These are phyloP conservation scores for Drosophila bipectinata DNA, from an alignment of 1,140 invertebrate species.

Conservation along the genomic window DNA sequence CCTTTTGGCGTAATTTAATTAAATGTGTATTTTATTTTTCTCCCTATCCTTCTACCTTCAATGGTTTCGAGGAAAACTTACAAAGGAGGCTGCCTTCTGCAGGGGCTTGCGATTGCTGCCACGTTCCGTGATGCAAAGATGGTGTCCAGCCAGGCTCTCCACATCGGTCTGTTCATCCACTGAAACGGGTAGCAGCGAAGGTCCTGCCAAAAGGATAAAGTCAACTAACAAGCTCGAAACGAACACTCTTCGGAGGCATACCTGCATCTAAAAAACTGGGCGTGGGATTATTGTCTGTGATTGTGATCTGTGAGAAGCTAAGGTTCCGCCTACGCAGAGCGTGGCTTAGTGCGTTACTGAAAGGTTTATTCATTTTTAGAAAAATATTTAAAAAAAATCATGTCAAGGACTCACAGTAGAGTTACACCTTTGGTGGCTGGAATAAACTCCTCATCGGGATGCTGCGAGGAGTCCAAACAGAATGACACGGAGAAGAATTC, in stretches of 20 bases:
- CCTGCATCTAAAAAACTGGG: constrained; percentile 86
- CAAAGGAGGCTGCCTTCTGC: constrained; percentile 82
- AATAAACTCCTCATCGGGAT: constrained; percentile 87
- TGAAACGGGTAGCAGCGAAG: constrained; percentile 63
- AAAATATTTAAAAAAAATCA: background rate
- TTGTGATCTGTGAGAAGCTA: constrained; percentile 78
- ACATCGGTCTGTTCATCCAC: constrained; percentile 89
- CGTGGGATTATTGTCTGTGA: constrained; percentile 84
- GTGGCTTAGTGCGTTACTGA: constrained; percentile 85
- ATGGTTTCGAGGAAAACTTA: constrained; percentile 37
- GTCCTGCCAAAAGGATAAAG: constrained; percentile 77
- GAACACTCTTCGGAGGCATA: constrained; percentile 61
- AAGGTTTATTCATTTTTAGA: constrained; percentile 26
- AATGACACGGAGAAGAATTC: constrained; percentile 91
- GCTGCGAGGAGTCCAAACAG: constrained; percentile 85
- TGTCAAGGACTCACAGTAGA: constrained; percentile 86
- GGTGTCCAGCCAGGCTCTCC: constrained; percentile 89
- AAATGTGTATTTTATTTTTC: background rate
- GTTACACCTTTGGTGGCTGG: constrained; percentile 88
- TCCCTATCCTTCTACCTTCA: background rate
- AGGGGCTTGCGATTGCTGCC: constrained; percentile 68
- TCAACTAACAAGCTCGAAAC: background rate
- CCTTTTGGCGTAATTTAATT: too few species aligned
- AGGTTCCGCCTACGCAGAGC: constrained; percentile 74
- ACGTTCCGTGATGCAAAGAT: constrained; percentile 86